Evolutionary conservation across 2,888 invertebrate genomes (phyloP), one percentile per base, ranked within the genome.

Genomic region (Eristalis pertinax): DNA sequence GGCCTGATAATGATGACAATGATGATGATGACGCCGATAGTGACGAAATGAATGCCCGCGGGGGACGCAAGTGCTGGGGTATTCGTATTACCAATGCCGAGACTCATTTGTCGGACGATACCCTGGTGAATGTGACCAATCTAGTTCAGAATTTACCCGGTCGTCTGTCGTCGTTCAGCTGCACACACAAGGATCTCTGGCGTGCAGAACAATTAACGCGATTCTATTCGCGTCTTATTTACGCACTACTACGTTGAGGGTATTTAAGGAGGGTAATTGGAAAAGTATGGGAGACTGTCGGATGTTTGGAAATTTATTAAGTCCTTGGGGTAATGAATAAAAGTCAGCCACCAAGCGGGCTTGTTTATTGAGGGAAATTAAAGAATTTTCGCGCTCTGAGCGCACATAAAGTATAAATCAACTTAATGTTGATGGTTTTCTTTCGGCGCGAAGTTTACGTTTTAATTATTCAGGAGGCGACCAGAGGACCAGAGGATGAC

Each of bases 281-380:
- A 87, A 84, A 87, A 87, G 76, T 74, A 87, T 84, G 50, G 80
- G 72, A 80, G 87, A 82, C 82, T 68, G 75, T 73, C 68, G 69
- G 43, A 29, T 15, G 60, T 60, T 60, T 60, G 60, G 26, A 84
- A 87, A 87, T 87, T 84, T 87, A 87, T 87, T 74, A 80, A 84
- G 87, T 84, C 87, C 76, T 84, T 73, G 68, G 84, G 87, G 84
- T 84, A 87, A 87, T 87, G 87, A 87, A 87, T 87, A 87, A 84
- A 80, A 68, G 79, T 50, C 72, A 83, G 35, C 24, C 50, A 50
- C 50, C 50, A 19, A n/a, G 74, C 63, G 26, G 60, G 73, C 76
- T 84, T 73, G 68, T 80, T 80, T 76, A 72, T 72, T 63, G 56
- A 50, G 74, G 70, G 62, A 75, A 87, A 78, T 87, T 83, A 78